Base-by-base conservation (phyloP, 2,797 vertebrate genomes). In the Vespertilio murinus region DNA sequence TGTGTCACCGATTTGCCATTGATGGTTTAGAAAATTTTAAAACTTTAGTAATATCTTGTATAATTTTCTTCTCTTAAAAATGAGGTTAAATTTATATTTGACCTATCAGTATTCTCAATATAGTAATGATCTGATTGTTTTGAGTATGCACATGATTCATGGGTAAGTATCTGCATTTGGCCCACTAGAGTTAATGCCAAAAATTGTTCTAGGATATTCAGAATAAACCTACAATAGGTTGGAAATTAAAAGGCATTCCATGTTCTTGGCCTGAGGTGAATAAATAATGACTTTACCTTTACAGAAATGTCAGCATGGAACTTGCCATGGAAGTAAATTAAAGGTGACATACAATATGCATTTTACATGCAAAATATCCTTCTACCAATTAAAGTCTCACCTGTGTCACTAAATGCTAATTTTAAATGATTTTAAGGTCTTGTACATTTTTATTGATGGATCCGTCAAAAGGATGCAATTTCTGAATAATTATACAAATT, bases 381-480 rank as follows among this genome's bases (percentile, higher is more conserved):
- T 87, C 42, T 89, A 81, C 74, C 81, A 95, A 94, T 95, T 95
- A 96, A 91, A 79, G 40, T 6, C 73, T 90, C 85, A 61, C 45
- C 88, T 90, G 73, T 94, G 91, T 92, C 87, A 93, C 67, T 38
- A 90, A 86, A 95, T 93, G 83, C 23, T 95, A 89, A 96, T 95
- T 94, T 94, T 93, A 95, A 97, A 88, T 96, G 67, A 94, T 90
- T 91, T 95, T 81, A 79, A 59, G 40, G 47, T 83, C 65, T 65
- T 75, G 49, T 84, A 94, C n/a, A 78, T 95, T 95, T 96, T 81
- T 93, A 96, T 91, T 94, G 94, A 97, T 96, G 89, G 81, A 52
- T 49, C 35, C 96, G 80, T 94, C 94, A 91, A 65, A 69, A 59
- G 40, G 49, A 54, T 69, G 33, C 49, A 95, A 88, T 45, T 94